phyloP scores from a whole-genome alignment of 2,888 invertebrate species.

The Lasioglossum zephyrum region DNA sequence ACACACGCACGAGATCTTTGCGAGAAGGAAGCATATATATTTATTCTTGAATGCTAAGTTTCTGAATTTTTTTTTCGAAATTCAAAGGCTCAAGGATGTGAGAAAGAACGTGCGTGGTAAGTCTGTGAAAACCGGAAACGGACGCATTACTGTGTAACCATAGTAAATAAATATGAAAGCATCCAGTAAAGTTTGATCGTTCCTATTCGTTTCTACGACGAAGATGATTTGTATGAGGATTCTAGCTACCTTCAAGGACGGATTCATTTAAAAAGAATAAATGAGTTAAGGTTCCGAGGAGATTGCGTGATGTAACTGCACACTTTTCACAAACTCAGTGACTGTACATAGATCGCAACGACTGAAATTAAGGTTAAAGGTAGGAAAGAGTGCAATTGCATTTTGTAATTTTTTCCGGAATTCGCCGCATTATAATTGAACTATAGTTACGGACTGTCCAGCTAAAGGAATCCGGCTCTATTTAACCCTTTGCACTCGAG shows the following conservation, averaged over 20 bases:
- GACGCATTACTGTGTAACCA: slow-evolving; percentile 36
- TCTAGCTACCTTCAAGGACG: background rate
- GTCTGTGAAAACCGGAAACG: slow-evolving; percentile 60
- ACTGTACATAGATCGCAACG: background rate
- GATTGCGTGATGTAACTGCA: slow-evolving; percentile 57
- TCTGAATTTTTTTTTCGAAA: slow-evolving; percentile 28
- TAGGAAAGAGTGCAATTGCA: background rate
- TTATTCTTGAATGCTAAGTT: background rate
- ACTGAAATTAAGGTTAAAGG: slow-evolving; percentile 9
- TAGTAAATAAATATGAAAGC: background rate
- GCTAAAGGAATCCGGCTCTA: background rate
- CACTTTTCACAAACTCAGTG: slow-evolving; percentile 17
- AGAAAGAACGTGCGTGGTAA: slow-evolving; percentile 8
- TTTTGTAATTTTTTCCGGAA: background rate
- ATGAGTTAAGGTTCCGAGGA: slow-evolving; percentile 42
- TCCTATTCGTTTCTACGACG: background rate
- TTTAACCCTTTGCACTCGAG: too few species aligned
- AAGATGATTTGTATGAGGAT: background rate
- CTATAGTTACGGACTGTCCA: background rate
- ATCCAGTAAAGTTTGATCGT: background rate
- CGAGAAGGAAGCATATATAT: background rate
- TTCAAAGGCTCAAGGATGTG: slow-evolving; percentile 45
- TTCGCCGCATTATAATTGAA: background rate
- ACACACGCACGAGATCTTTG: background rate
- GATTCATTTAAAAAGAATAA: slow-evolving; percentile 18